phyloP scores from a whole-genome alignment of 2,797 vertebrate species.

The Loris lydekkerianus region DNA sequence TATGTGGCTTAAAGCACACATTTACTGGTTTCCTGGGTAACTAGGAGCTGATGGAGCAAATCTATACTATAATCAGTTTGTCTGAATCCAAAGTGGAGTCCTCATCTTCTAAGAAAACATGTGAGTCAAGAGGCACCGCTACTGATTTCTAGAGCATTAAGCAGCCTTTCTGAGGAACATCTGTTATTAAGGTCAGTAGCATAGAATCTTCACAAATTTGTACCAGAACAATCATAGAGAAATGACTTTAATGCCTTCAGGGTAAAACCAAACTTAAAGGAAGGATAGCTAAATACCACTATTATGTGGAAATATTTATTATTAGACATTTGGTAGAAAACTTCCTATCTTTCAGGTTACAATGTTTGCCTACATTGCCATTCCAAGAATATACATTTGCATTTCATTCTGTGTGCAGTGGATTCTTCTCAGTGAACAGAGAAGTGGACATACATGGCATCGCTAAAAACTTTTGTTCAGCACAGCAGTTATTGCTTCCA shows the following conservation, averaged over 20 bases:
- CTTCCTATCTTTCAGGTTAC: not conserved
- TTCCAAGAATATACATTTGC: not conserved
- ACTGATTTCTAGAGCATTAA: conserved; percentile 61
- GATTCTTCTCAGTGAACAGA: conserved; percentile 14
- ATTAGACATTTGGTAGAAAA: conserved; percentile 40
- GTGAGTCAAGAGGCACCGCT: not conserved
- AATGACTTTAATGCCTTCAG: conserved; percentile 37
- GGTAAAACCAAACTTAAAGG: conserved; percentile 9
- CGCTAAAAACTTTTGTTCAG: not conserved
- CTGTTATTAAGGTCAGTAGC: conserved; percentile 24
- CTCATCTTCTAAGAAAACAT: conserved; percentile 34
- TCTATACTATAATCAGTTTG: conserved; percentile 33
- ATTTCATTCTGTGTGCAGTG: not conserved
- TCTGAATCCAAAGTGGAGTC: conserved; percentile 13
- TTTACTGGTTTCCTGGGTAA: conserved; percentile 35
- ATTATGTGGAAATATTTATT: conserved; percentile 21
- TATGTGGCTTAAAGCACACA: not conserved
- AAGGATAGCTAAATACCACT: not conserved
- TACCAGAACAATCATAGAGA: conserved; percentile 33
- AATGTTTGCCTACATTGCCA: not conserved
- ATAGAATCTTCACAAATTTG: conserved; percentile 30
- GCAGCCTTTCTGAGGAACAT: not conserved
- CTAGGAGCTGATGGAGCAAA: not conserved
- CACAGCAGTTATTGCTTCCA: conserved; percentile 38
- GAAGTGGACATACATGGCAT: not conserved